Conservation (phyloP, 2,888 invertebrate species). For the Dynastes grantii region DNA sequence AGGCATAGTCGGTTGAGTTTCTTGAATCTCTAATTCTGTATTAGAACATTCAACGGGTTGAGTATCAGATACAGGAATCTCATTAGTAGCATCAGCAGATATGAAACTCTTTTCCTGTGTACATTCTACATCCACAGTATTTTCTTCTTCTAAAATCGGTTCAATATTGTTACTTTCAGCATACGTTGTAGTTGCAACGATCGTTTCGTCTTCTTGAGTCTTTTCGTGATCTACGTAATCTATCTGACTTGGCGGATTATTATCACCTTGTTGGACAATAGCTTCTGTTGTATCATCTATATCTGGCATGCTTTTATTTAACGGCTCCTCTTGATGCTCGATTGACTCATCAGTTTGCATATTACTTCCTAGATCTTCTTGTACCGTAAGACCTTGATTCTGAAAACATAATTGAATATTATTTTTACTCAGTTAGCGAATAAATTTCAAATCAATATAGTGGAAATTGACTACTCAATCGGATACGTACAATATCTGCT, state of each 20-base stretch:
- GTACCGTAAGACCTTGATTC: constrained; percentile 1
- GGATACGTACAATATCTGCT: too few relatives aligned
- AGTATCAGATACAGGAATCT: background rate
- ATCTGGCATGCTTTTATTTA: constrained; percentile 32
- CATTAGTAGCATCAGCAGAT: background rate
- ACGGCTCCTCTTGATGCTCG: constrained; percentile 1
- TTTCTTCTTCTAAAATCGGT: background rate
- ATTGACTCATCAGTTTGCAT: background rate
- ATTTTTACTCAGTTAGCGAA: background rate
- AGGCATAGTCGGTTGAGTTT: background rate
- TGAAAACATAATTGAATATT: constrained; percentile 17
- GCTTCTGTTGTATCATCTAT: constrained; percentile 19
- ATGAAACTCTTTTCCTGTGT: background rate
- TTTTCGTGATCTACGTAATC: background rate
- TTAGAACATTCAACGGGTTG: background rate
- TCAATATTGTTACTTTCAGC: background rate
- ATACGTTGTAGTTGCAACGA: background rate
- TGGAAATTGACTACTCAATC: too few relatives aligned
- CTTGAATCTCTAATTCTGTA: background rate
- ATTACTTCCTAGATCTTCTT: background rate
- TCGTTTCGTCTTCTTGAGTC: constrained; percentile 18
- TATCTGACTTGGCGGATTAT: background rate
- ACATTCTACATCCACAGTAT: background rate
- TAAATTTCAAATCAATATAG: too few relatives aligned
- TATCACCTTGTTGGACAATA: background rate